Percentiles rank a stretch among this genome's conserved stretches.
Conservation (phyloP, 2,888 invertebrate genomes). For the Stenolophus ochropezus region DNA sequence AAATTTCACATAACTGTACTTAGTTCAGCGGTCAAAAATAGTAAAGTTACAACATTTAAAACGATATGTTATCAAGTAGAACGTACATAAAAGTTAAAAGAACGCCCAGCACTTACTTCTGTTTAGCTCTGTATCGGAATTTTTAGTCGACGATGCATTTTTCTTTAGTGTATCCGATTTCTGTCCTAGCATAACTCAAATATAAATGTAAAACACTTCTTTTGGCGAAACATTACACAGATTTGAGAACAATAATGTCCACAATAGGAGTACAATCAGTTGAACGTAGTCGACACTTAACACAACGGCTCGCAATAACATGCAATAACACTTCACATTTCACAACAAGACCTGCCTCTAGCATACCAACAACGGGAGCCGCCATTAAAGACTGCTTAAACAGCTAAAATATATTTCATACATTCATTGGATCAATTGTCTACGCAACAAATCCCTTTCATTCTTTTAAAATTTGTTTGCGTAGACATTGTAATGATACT, state of each 20-base stretch:
- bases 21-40: slow-evolving; percentile 40
- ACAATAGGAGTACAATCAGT: slow-evolving; percentile 22
- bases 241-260: slow-evolving; percentile 4
- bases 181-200: slow-evolving; percentile 52
- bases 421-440: not conserved
- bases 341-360: slow-evolving; percentile 43
- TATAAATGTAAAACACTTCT: slow-evolving; percentile 45
- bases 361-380: slow-evolving; percentile 39
- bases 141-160: slow-evolving; percentile 52
- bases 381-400: slow-evolving; percentile 42
- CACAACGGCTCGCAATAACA: no score
- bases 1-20: slow-evolving; percentile 50
- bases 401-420: slow-evolving; percentile 14
- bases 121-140: slow-evolving; percentile 42
- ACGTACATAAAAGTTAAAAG: slow-evolving; percentile 30
- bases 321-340: slow-evolving; percentile 49
- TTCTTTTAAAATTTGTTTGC: not conserved
- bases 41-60: slow-evolving; percentile 34
- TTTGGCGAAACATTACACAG: slow-evolving; percentile 40
- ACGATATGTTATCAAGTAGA: slow-evolving; percentile 47
- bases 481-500: not conserved
- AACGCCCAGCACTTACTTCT: slow-evolving; percentile 45
- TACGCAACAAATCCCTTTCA: not conserved
- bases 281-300: slow-evolving; percentile 15
- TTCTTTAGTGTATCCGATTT: slow-evolving; percentile 41